Evolutionary conservation across 2,888 invertebrate genomes (phyloP).

Genomic region (Cerceris ruficornis): DNA sequence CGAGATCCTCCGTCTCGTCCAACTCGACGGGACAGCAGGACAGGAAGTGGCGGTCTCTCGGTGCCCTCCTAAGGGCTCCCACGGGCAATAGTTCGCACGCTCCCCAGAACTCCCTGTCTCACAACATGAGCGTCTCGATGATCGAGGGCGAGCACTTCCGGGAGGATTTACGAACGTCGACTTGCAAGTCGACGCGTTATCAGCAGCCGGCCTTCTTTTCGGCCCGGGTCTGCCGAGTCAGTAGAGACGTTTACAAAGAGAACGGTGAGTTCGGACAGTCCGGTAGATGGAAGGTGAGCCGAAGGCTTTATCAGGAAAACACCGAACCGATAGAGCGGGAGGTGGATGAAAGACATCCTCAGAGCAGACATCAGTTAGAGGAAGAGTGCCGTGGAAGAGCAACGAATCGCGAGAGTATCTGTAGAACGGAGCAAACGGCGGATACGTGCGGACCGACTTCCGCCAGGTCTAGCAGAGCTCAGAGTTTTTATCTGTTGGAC

Average conservation of each 20-base stretch:
- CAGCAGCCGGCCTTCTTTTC: constrained; percentile 72
- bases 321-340: constrained; percentile 53
- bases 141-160: constrained; percentile 68
- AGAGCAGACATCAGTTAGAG: constrained; percentile 49
- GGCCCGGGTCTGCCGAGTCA: constrained; percentile 70
- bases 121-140: constrained; percentile 76
- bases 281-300: constrained; percentile 72
- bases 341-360: constrained; percentile 56
- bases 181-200: constrained; percentile 59
- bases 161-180: constrained; percentile 50
- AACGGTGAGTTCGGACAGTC: constrained; percentile 68
- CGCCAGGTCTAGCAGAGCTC: constrained; percentile 79
- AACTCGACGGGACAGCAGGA: constrained; percentile 77
- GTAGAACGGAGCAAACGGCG: constrained; percentile 41
- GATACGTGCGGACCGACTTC: constrained; percentile 54
- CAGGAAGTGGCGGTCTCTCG: constrained; percentile 82
- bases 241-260: constrained; percentile 68
- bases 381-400: constrained; percentile 52
- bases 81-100: constrained; percentile 65
- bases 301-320: constrained; percentile 74
- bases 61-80: constrained; percentile 80
- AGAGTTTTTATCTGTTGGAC: constrained; percentile 82
- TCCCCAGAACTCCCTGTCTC: constrained; percentile 70
- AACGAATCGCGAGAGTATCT: constrained; percentile 47
- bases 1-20: constrained; percentile 70